Conservation (phyloP, 2,797 vertebrate genomes). For the Eidolon dupreanum region DNA sequence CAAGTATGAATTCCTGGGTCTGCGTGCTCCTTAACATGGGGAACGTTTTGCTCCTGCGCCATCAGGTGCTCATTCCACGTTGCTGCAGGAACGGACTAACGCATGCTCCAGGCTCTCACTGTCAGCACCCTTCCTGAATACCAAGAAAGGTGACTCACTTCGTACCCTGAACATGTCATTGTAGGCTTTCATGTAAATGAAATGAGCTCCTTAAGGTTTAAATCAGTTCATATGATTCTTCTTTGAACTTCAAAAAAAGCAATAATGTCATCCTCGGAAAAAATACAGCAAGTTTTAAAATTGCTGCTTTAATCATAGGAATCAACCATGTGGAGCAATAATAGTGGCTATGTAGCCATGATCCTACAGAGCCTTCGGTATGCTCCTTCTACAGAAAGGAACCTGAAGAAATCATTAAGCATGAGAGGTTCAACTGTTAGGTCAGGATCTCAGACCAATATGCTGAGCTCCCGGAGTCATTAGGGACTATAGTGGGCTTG, state of each 20-base stretch:
- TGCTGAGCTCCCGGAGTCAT: neutral
- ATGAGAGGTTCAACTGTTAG: neutral
- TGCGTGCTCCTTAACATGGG: neutral
- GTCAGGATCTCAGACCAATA: neutral
- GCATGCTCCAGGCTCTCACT: rapidly evolving
- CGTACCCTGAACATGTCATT: neutral
- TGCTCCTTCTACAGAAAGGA: neutral
- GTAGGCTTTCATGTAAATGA: neutral
- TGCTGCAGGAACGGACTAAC: neutral
- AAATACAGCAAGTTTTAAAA: neutral
- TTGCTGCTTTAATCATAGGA: neutral
- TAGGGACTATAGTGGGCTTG: neutral
- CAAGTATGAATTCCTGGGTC: neutral
- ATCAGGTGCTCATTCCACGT: too few species aligned
- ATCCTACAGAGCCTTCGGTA: too few species aligned
- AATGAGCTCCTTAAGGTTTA: neutral
- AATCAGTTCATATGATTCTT: neutral
- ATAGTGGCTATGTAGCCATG: too few species aligned
- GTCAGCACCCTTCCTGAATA: neutral
- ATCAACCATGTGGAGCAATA: neutral
- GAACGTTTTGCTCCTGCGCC: neutral
- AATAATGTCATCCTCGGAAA: neutral
- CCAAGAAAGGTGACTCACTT: neutral
- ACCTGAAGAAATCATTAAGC: neutral
- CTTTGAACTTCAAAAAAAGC: neutral